Conservation (phyloP, 2,797 vertebrate species). For the Monodelphis domestica region DNA sequence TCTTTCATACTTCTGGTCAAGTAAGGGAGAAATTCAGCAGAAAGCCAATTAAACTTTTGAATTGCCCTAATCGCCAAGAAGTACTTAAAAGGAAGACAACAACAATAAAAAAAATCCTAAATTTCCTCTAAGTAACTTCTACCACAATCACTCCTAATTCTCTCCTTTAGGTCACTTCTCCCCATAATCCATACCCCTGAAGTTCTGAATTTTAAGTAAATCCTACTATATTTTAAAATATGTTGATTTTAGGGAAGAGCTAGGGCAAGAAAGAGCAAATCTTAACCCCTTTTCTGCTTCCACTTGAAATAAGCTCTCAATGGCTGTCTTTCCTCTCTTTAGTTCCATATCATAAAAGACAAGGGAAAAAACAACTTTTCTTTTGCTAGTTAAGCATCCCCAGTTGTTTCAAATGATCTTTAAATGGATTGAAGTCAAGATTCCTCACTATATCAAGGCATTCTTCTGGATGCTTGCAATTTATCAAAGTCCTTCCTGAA, state of each 20-base stretch:
- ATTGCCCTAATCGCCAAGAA: background rate
- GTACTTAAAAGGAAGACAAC: too few relatives aligned
- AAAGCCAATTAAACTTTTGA: background rate
- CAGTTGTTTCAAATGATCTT: background rate
- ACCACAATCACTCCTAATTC: too few relatives aligned
- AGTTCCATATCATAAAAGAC: background rate
- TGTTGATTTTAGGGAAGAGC: background rate
- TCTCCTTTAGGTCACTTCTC: background rate
- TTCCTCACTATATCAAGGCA: background rate
- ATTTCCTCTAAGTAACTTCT: too few relatives aligned
- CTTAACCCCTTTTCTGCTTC: background rate
- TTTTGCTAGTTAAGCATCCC: background rate
- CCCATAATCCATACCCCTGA: background rate
- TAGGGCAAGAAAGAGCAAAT: background rate
- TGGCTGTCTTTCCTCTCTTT: background rate
- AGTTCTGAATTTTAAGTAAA: background rate
- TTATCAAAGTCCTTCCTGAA: background rate
- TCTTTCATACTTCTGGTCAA: too few relatives aligned
- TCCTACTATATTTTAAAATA: background rate
- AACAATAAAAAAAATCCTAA: background rate
- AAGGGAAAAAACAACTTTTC: background rate
- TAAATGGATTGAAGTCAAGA: background rate
- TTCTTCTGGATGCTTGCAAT: background rate
- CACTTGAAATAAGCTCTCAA: background rate
- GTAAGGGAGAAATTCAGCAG: background rate